Conservation (phyloP, 64 coral and sea anemone species). For the Montipora sp. region DNA sequence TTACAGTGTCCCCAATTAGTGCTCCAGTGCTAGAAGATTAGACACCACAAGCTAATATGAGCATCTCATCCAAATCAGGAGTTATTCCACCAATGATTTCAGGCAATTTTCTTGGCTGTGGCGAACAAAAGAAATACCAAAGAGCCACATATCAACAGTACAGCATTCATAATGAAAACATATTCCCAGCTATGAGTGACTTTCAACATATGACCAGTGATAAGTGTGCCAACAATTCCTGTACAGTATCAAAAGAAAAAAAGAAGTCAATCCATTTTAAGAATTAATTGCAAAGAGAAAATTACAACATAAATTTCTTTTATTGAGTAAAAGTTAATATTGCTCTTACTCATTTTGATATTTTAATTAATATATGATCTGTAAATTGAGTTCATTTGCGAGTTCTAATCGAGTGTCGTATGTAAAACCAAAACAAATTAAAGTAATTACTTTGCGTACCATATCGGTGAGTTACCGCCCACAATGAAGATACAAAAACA, state of each 20-base stretch:
- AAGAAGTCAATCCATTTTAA: neutral
- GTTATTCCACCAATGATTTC: neutral
- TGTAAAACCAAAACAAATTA: too few species aligned
- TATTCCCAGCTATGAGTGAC: slow-evolving; percentile 57
- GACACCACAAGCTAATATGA: too few species aligned
- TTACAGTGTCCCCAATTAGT: too few species aligned
- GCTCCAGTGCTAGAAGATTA: too few species aligned
- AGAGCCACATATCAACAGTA: slow-evolving; percentile 61
- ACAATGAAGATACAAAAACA: neutral
- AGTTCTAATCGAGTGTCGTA: too few species aligned
- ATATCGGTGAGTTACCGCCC: neutral
- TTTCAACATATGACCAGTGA: slow-evolving; percentile 78
- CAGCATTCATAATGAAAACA: slow-evolving; percentile 74
- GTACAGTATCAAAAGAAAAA: neutral
- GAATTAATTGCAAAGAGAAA: neutral
- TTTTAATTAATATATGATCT: too few species aligned
- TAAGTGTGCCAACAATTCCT: slow-evolving; percentile 83
- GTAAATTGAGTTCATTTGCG: too few species aligned
- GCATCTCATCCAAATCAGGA: neutral
- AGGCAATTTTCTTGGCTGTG: slow-evolving; percentile 87
- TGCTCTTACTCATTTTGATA: too few species aligned
- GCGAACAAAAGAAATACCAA: slow-evolving; percentile 70
- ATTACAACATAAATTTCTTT: neutral
- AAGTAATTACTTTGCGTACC: too few species aligned
- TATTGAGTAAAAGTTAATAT: too few species aligned